Conservation (phyloP, 2,113 vertebrate species). For the Salvator merianae region DNA sequence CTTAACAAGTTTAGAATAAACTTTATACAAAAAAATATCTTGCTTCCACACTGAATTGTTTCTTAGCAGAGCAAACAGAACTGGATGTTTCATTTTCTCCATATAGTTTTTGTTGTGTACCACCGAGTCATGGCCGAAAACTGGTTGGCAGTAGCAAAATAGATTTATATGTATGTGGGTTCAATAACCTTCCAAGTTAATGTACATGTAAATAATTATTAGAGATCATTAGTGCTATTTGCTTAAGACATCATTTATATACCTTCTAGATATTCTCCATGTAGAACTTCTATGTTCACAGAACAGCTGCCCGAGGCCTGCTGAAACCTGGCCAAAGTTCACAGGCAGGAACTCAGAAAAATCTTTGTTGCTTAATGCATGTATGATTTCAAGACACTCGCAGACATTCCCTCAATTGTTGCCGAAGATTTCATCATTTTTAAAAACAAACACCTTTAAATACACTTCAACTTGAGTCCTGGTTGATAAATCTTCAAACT, state of each 20-base stretch:
- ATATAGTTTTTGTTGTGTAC: too few relatives aligned
- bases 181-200: neutral
- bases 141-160: neutral
- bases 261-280: neutral
- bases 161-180: neutral
- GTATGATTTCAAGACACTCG: neutral
- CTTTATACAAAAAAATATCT: too few relatives aligned
- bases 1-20: neutral
- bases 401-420: neutral
- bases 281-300: neutral
- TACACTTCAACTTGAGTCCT: too few relatives aligned
- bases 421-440: neutral
- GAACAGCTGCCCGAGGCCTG: neutral
- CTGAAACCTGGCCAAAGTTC: neutral
- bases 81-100: neutral
- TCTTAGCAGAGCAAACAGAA: neutral
- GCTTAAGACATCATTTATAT: neutral
- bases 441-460: neutral
- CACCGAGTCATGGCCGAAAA: too few relatives aligned
- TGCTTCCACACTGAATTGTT: neutral
- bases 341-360: neutral
- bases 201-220: neutral
- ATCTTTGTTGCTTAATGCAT: neutral
- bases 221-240: neutral
- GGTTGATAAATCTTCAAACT: too few relatives aligned